Conservation (phyloP, 2,113 vertebrate species). For the Barnardius zonarius region DNA sequence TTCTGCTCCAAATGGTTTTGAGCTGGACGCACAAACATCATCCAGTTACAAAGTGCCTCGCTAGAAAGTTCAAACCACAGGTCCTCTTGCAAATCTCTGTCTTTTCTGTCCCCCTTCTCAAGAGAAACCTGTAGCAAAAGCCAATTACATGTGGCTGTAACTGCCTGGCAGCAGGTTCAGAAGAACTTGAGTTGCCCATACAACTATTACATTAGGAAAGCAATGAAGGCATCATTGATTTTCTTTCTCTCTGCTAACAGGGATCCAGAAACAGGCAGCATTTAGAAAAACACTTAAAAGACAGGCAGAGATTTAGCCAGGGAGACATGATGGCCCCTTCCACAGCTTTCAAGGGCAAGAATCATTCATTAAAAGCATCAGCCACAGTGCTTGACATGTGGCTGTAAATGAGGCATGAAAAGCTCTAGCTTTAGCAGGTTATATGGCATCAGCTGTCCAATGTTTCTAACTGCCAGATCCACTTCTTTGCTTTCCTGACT, state of each 20-base stretch:
- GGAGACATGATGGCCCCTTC: not conserved
- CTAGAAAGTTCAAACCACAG: slow-evolving; percentile 94
- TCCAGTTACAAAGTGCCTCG: slow-evolving; percentile 95
- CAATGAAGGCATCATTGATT: not conserved
- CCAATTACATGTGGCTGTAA: not conserved
- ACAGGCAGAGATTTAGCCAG: not conserved
- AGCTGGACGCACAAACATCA: slow-evolving; percentile 97
- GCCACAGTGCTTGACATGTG: not conserved
- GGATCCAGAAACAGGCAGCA: not conserved
- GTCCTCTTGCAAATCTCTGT: slow-evolving; percentile 81
- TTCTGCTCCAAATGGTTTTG: slow-evolving; percentile 98
- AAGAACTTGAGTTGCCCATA: not conserved
- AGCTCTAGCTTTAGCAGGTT: not conserved
- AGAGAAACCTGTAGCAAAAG: slow-evolving; percentile 81
- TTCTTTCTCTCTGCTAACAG: not conserved
- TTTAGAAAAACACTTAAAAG: not conserved
- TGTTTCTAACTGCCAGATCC: not conserved
- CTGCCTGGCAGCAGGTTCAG: not conserved
- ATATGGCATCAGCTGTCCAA: not conserved
- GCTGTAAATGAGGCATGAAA: not conserved
- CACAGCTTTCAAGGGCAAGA: not conserved
- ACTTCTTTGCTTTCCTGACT: not conserved
- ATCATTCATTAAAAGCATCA: not conserved
- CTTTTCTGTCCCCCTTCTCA: slow-evolving; percentile 82
- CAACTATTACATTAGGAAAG: not conserved